Base-by-base conservation (phyloP, 2,113 vertebrate genomes). In the Notiomystis cincta region DNA sequence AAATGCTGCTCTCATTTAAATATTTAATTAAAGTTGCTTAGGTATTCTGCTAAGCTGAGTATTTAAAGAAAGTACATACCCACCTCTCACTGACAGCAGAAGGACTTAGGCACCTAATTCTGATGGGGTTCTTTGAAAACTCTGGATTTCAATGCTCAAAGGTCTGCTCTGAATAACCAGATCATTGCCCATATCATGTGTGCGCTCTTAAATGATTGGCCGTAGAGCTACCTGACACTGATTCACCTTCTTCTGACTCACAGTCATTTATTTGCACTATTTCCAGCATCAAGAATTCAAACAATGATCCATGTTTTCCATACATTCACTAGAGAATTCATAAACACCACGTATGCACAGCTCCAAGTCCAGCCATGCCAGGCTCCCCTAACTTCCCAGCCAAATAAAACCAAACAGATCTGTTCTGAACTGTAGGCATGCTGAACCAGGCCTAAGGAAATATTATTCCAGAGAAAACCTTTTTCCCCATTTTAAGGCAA, bases 191-290 rank as follows among this genome's bases (percentile, higher is more conserved):
- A 2, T 60, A 56, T 58, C 58, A 62, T 9, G 31, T 45, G 44
- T 71, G 51, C 51, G 33, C 71, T 70, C 47, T 64, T 77, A 62
- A 80, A 66, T 3, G 7, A 77, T 2, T 88, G 60, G 58, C 54
- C 83, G 58, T 22, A 67, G 50, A 58, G 22, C 15, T 82, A 82
- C 58, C 85, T 67, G 77, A 54, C 24, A 83, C 58, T 73, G 82
- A 96, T 89, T 95, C 94, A 95, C 79, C 64, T 90, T 82, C 61
- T 95, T 76, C 91, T 96, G 94, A 96, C 51, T 96, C 93, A 88
- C 33, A 86, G 82, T 58, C 79, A 87, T 86, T 88, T 82, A 79
- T 90, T 51, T 81, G 79, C 85, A 80, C 62, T 82, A 9, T 78
- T 94, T 80, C 79, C 85, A 93, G 72, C 67, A 62, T 28, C 61